These are phyloP conservation scores for Alouatta palliata DNA, from an alignment of 2,113 vertebrate genomes.

Conservation along the genomic window DNA sequence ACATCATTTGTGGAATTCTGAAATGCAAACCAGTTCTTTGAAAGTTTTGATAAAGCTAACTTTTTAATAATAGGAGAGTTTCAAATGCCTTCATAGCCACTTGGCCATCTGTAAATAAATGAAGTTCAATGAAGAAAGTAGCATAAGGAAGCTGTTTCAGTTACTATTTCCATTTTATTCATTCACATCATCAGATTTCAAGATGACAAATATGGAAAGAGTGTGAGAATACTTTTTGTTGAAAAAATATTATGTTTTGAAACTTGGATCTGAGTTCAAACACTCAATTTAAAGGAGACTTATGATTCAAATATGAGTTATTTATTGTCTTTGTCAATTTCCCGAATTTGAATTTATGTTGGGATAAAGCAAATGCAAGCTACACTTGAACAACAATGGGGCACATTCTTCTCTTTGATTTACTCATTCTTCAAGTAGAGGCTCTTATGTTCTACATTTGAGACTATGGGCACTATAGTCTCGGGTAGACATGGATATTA, in stretches of 20 bases:
- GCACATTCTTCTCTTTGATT: conserved; percentile 72
- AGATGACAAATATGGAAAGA: conserved; percentile 82
- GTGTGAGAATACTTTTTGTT: conserved; percentile 76
- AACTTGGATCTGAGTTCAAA: conserved; percentile 78
- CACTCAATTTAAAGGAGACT: conserved; percentile 37
- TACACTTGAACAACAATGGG: conserved; percentile 58
- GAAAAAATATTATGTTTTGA: conserved; percentile 47
- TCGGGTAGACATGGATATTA: conserved; percentile 71
- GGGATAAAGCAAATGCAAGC: conserved; percentile 63
- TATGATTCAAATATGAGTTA: conserved; percentile 45
- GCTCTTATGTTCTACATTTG: conserved; percentile 68
- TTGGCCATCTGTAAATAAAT: conserved; percentile 81
- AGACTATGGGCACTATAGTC: conserved; percentile 68
- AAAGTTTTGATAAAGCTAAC: conserved; percentile 70
- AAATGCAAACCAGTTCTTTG: conserved; percentile 73
- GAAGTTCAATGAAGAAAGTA: conserved; percentile 76
- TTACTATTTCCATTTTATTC: conserved; percentile 81
- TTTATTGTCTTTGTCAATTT: conserved; percentile 68
- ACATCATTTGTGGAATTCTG: conserved; percentile 63
- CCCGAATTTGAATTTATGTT: conserved; percentile 73
- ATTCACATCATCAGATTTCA: conserved; percentile 80
- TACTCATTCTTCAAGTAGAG: conserved; percentile 62
- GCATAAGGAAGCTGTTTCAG: conserved; percentile 76
- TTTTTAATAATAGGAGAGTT: conserved; percentile 65
- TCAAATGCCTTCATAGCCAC: conserved; percentile 11